A percentile compares a stretch with the other conserved stretches of the same genome.
Evolutionary conservation across 2,888 invertebrate genomes (phyloP).

Genomic region (Lysandra coridon): DNA sequence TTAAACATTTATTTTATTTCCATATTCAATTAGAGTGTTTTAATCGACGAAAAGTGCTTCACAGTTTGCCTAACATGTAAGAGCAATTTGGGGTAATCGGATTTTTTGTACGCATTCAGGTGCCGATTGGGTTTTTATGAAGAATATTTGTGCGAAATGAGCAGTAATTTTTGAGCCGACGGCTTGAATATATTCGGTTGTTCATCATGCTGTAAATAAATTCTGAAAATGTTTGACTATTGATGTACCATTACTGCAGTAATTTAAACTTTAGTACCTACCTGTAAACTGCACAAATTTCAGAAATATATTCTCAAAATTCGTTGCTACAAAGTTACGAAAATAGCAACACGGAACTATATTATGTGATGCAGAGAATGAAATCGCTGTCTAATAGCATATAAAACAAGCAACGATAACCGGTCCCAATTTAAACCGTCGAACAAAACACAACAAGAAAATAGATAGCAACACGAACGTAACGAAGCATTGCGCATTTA

Average conservation of each 20-base stretch:
- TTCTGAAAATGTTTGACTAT: too few species aligned
- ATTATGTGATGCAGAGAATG: neutral
- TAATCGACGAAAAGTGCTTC: slow-evolving; percentile 23
- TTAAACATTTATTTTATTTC: slow-evolving; percentile 29
- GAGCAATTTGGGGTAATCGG: slow-evolving; percentile 21
- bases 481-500: slow-evolving; percentile 54
- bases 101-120: slow-evolving; percentile 10
- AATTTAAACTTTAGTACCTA: too few species aligned
- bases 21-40: slow-evolving; percentile 30
- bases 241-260: too few species aligned
- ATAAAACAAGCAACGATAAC: slow-evolving; percentile 47
- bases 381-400: slow-evolving; percentile 42
- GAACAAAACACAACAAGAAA: slow-evolving; percentile 44
- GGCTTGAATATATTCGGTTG: neutral
- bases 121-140: slow-evolving; percentile 1
- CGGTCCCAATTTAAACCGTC: slow-evolving; percentile 51
- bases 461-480: slow-evolving; percentile 45
- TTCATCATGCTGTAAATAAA: neutral
- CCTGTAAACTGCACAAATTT: neutral
- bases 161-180: neutral
- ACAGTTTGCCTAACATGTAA: slow-evolving; percentile 25
- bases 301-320: neutral
- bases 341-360: neutral
- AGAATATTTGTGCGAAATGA: neutral
- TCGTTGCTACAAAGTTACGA: neutral